phyloP scores from a whole-genome alignment of 92 coral and sea anemone species.

The Desmophyllum pertusum region DNA sequence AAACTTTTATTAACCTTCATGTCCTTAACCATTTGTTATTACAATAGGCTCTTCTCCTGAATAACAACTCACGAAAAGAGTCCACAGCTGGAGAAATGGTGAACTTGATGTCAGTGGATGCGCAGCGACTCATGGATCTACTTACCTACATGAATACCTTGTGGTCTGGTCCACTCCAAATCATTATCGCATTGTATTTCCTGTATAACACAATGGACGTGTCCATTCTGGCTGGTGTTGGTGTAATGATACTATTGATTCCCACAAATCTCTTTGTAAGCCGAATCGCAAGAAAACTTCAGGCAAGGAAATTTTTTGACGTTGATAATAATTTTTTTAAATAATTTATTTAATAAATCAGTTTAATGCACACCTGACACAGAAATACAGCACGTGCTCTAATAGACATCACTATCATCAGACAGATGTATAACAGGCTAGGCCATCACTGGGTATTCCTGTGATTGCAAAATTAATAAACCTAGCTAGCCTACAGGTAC shows the following conservation, averaged over 20 bases:
- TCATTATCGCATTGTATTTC: slow-evolving; percentile 71
- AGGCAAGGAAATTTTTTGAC: no score
- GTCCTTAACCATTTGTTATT: background rate
- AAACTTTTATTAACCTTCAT: no score
- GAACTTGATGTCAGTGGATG: slow-evolving; percentile 92
- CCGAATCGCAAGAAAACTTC: slow-evolving; percentile 58
- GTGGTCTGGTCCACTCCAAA: slow-evolving; percentile 93
- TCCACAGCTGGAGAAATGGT: slow-evolving; percentile 97
- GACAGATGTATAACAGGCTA: no score
- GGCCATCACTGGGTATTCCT: no score
- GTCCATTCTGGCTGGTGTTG: slow-evolving; percentile 91
- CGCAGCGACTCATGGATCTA: slow-evolving; percentile 93
- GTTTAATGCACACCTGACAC: no score
- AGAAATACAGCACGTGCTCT: no score
- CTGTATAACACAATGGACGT: slow-evolving; percentile 81
- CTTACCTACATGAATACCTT: slow-evolving; percentile 78
- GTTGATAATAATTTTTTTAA: no score
- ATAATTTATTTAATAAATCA: no score
- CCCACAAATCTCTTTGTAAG: slow-evolving; percentile 68
- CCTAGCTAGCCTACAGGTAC: no score
- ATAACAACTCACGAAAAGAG: slow-evolving; percentile 67
- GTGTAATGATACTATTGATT: slow-evolving; percentile 80
- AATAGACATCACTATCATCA: no score
- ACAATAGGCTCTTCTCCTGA: slow-evolving; percentile 83
- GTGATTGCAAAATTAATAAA: no score